Base-by-base conservation (phyloP, 2,113 vertebrate genomes). In the Cepphus grylle region DNA sequence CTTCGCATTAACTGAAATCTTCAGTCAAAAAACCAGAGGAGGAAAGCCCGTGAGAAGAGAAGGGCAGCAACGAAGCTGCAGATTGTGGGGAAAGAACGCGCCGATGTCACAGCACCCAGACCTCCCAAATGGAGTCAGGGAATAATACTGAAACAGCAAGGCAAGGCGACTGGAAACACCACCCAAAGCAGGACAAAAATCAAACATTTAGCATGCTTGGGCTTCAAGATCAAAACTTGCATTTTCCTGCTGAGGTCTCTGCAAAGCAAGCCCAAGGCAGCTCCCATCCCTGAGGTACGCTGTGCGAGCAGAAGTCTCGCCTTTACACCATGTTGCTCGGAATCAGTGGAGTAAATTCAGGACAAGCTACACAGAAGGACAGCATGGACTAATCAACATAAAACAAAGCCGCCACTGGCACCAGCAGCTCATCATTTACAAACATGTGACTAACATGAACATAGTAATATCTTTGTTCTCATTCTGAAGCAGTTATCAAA, bases 391-490 rank as follows among this genome's bases (percentile, higher is more conserved):
- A 81, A 96, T 90, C 91, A 95, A 85, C 96, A 63, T 19, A 45
- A 88, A 88, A 97, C 93, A 98, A 92, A 96, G 93, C 78, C 92
- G 67, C 34, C 50, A 4, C 95, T 95, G 96, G 95, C 85, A 95
- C 49, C 30, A 26, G 71, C 88, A 72, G 25, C 95, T 96, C 97
- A 97, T 95, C 82, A 55, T 74, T 88, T 89, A 86, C 56, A 84
- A 95, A 86, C 96, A 97, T 62, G 90, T 96, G 96, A 97, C 94
- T 71, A 81, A n/a, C 34, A 40, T 59, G 63, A 61, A 82, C 66
- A 98, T 69, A 98, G 86, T 95, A 56, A 26, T 20, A 81, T 40
- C 91, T 94, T 97, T 98, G 97, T 98, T 96, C 62, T 94, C 86
- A 5, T n/a, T 32, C 95, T 65, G 89, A 93, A 77, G 27, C 34